These are phyloP conservation scores for Lasioglossum villosulum DNA, from an alignment of 2,888 invertebrate species.

Conservation along the genomic window DNA sequence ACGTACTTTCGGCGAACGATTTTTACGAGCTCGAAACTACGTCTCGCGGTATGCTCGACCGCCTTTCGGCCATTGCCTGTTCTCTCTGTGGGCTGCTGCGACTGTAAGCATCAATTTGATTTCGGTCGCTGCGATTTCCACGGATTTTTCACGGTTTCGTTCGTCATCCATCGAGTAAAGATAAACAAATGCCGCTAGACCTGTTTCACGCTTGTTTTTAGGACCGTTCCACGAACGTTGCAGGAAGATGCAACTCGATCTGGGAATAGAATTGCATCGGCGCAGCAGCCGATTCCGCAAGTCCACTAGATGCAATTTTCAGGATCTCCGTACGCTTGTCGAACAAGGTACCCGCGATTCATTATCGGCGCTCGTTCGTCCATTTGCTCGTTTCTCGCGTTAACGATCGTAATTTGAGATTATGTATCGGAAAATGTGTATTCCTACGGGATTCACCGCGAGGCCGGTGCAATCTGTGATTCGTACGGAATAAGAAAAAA, in stretches of 20 bases:
- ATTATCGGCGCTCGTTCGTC: conserved; percentile 56
- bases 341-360: conserved; percentile 63
- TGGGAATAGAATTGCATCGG: conserved; percentile 35
- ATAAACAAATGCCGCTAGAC: no score
- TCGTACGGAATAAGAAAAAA: conserved; percentile 8
- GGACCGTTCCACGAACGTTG: conserved; percentile 25
- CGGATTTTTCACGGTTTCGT: background rate
- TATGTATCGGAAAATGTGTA: conserved; percentile 45
- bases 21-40: conserved; percentile 23
- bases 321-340: conserved; percentile 53
- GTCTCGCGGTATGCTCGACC: conserved; percentile 7
- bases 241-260: background rate
- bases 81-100: background rate
- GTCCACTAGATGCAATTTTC: conserved; percentile 65
- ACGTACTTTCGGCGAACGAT: conserved; percentile 28
- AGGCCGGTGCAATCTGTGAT: conserved; percentile 38
- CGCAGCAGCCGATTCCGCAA: conserved; percentile 34
- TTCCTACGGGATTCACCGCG: conserved; percentile 27
- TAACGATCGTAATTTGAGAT: conserved; percentile 56
- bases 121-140: background rate
- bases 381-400: conserved; percentile 45
- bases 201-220: background rate
- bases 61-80: background rate
- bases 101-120: background rate
- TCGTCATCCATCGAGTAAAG: no score